These are phyloP conservation scores for Neodiprion fabricii DNA, from an alignment of 1,140 invertebrate genomes.

Conservation along the genomic window DNA sequence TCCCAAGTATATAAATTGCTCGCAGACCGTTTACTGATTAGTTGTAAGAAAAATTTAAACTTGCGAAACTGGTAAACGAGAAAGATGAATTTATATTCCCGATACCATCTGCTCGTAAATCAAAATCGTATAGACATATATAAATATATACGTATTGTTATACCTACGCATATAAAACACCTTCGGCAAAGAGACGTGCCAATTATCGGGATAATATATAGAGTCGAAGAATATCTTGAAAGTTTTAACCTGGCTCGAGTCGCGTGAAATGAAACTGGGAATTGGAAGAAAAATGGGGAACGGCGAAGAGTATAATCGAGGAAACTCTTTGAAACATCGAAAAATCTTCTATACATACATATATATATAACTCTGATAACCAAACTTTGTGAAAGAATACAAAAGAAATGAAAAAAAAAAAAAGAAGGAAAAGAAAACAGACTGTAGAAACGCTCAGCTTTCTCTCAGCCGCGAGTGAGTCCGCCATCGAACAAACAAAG, in stretches of 20 bases:
- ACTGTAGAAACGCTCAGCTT: neutral
- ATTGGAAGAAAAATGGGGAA: neutral
- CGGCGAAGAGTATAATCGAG: neutral
- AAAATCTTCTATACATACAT: neutral
- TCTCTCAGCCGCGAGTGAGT: neutral
- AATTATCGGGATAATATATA: neutral
- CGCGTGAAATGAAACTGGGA: neutral
- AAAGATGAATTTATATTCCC: too few species aligned
- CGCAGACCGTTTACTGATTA: constrained; percentile 15
- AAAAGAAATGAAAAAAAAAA: too few species aligned
- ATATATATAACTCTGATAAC: neutral
- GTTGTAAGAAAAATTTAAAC: neutral
- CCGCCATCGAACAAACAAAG: neutral
- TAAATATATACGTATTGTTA: neutral
- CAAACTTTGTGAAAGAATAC: too few species aligned
- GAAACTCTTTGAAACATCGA: neutral
- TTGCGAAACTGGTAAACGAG: too few species aligned
- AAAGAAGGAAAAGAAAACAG: too few species aligned
- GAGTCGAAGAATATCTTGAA: neutral
- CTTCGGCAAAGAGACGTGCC: constrained; percentile 3
- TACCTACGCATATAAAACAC: neutral
- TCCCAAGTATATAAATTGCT: neutral
- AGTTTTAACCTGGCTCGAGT: neutral
- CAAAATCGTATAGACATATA: neutral
- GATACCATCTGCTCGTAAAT: neutral